Percentiles rank a stretch among this genome's conserved stretches.
Conservation (phyloP, 2,888 invertebrate genomes). For the Lydus trimaculatus region DNA sequence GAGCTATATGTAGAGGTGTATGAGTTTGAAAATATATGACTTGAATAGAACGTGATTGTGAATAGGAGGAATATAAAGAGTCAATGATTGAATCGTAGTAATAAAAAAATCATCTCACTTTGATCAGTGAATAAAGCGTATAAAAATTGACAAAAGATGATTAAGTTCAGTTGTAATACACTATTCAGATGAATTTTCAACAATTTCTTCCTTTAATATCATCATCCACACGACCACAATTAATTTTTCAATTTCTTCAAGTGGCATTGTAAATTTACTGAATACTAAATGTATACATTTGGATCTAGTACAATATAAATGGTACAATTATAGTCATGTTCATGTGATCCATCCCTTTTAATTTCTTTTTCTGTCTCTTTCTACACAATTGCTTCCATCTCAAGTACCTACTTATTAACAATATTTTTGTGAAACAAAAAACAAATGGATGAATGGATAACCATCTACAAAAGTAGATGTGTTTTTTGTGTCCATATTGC, state of each 20-base stretch:
- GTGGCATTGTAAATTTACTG: neutral
- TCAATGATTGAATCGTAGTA: slow-evolving; percentile 47
- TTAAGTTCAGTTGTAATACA: slow-evolving; percentile 30
- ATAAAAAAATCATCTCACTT: slow-evolving; percentile 46
- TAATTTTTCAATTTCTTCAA: neutral
- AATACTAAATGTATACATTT: neutral
- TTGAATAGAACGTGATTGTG: slow-evolving; percentile 51
- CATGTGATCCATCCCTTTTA: slow-evolving; percentile 25
- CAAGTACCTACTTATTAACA: slow-evolving; percentile 32
- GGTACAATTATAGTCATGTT: slow-evolving; percentile 22
- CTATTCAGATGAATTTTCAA: neutral
- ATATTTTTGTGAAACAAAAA: neutral
- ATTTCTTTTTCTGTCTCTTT: neutral
- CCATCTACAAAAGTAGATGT: slow-evolving; percentile 23
- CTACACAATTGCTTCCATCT: slow-evolving; percentile 23
- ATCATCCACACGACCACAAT: neutral
- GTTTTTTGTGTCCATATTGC: slow-evolving; percentile 28
- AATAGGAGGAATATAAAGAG: slow-evolving; percentile 48
- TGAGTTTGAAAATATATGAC: slow-evolving; percentile 17
- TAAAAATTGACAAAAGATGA: slow-evolving; percentile 38
- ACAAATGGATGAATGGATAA: slow-evolving; percentile 22
- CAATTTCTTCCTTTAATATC: neutral
- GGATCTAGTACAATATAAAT: neutral
- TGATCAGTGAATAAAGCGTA: slow-evolving; percentile 36
- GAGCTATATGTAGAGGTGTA: slow-evolving; percentile 18